Conservation (phyloP, 2,113 vertebrate genomes). For the Lota lota region DNA sequence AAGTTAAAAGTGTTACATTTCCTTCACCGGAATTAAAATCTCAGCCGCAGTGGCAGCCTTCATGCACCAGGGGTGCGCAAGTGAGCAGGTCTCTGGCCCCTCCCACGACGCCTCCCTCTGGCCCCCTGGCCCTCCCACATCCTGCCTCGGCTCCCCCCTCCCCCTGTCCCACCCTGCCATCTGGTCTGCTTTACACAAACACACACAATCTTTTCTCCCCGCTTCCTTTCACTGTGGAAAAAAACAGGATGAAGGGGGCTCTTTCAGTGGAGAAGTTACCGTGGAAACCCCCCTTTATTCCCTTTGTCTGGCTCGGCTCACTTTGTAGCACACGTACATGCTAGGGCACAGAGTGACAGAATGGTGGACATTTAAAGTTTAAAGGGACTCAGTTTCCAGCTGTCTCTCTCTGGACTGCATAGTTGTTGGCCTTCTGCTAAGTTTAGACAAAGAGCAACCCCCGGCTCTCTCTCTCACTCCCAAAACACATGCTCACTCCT, state of each 20-base stretch:
- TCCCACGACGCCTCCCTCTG: conserved; percentile 63
- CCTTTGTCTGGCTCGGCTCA: conserved; percentile 57
- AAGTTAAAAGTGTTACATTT: neutral
- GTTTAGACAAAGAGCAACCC: conserved; percentile 46
- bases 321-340: conserved; percentile 36
- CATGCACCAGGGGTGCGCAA: conserved; percentile 89
- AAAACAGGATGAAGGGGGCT: conserved; percentile 77
- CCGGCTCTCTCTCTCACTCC: neutral
- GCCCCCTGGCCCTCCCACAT: conserved; percentile 62
- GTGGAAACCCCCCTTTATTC: conserved; percentile 65
- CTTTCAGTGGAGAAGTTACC: conserved; percentile 72
- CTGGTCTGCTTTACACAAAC: conserved; percentile 74
- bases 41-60: conserved; percentile 57
- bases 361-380: conserved; percentile 76
- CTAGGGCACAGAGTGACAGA: conserved; percentile 43
- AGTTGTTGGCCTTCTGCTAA: conserved; percentile 44
- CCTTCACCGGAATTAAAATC: conserved; percentile 8
- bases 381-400: conserved; percentile 69
- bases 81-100: conserved; percentile 76
- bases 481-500: neutral
- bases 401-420: conserved; percentile 50
- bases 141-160: conserved; percentile 56
- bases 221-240: conserved; percentile 70
- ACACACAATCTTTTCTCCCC: conserved; percentile 56
- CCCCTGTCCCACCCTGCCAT: conserved; percentile 77